Base-by-base conservation (phyloP, 2,888 invertebrate genomes). In the Gortyna flavago region DNA sequence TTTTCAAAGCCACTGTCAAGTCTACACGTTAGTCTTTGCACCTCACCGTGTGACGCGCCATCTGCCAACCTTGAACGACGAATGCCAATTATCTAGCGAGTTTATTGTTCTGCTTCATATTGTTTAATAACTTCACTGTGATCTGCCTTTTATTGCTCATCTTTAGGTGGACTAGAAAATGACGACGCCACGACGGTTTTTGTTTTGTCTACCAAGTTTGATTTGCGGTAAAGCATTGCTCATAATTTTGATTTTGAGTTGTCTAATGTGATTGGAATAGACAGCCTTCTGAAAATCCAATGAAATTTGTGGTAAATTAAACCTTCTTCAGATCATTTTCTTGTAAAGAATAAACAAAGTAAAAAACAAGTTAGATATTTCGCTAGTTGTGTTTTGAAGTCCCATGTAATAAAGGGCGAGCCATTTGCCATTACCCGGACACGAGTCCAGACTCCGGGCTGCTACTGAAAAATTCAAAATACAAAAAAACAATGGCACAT, bases 91-190 rank as follows among this genome's bases (percentile, higher is more conserved):
- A 92, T 90, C 84, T 89, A 72, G 44, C 73, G 71, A 88, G 86
- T 92, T 92, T 92, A 91, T 90, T 90, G 89, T 89, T 88, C 85
- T 82, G 86, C 89, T 88, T 90, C 86, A 89, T 89, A 91, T 84
- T 84, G 81, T 81, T 84, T 86, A 83, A 86, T 87, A 86, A 88
- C 85, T 78, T 68, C 59, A 83, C 62, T 75, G 48, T 65, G 67
- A 72, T 70, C 68, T 81, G 79, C 87, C 77, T 88, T 78, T 78
- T 82, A 75, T 71, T 77, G 38, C 41, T 76, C 54, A 25, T 68
- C 61, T 76, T 72, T 44, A 82, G 72, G 78, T 80, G 69, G 38
- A 48, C 57, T 65, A 29, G 66, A 71, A 48, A 57, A 29, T 64
- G 62, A 62, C 62, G 25, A 67, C n/a, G 1, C 65, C 18, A 57